Evolutionary conservation across 2,888 invertebrate species (phyloP).

Genomic region (Drosophila peninsularis): DNA sequence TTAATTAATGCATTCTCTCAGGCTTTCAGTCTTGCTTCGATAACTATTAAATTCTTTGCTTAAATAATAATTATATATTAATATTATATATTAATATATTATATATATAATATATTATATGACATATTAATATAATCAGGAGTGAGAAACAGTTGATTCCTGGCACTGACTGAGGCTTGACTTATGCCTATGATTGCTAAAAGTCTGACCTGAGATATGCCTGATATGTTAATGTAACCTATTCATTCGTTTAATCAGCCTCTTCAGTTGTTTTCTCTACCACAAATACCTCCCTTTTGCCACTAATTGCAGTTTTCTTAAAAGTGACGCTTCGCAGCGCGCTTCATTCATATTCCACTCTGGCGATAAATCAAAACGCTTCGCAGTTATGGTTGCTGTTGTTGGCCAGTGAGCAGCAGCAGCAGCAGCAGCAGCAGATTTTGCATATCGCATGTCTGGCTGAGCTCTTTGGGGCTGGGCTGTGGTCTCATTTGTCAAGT

Average conservation of each 20-base stretch:
- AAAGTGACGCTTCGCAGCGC: neutral
- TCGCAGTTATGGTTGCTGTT: neutral
- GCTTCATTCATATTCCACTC: conserved; percentile 5
- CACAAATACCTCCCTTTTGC: neutral
- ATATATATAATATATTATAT: too few relatives aligned
- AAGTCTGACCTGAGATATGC: neutral
- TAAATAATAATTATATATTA: too few relatives aligned
- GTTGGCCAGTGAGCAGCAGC: conserved; percentile 11
- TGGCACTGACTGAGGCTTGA: too few relatives aligned
- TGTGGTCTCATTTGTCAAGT: conserved; percentile 60
- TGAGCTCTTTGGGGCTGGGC: conserved; percentile 18
- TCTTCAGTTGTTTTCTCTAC: neutral
- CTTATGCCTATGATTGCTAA: neutral
- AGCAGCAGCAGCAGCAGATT: conserved; percentile 25
- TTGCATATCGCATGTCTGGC: conserved; percentile 36
- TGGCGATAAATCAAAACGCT: conserved; percentile 24
- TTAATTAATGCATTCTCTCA: too few relatives aligned
- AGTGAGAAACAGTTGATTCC: neutral
- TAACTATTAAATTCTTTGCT: neutral
- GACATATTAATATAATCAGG: too few relatives aligned
- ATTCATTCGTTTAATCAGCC: neutral
- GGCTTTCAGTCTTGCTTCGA: neutral
- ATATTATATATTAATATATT: too few relatives aligned
- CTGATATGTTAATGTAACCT: neutral
- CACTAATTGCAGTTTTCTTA: conserved; percentile 1